Evolutionary conservation across 2,888 invertebrate genomes (phyloP).

Genomic region (Drosophila pseudotalamancana): DNA sequence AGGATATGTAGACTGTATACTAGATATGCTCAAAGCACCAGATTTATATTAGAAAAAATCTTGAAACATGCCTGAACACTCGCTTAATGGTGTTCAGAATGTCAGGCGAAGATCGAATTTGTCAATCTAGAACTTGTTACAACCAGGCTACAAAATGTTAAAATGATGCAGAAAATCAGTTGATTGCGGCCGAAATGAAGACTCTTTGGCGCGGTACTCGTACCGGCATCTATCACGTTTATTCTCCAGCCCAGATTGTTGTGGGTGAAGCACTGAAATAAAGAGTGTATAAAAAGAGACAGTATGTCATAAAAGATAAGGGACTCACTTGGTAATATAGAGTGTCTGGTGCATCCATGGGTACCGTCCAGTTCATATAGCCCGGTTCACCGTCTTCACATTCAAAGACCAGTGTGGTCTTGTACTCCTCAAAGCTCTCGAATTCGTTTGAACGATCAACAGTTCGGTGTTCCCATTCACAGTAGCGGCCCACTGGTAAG

Average conservation of each 20-base stretch:
- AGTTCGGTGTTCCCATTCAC: conserved; percentile 93
- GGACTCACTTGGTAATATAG: conserved; percentile 93
- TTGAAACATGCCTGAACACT: conserved; percentile 4
- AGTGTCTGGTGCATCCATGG: conserved; percentile 91
- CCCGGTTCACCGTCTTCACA: conserved; percentile 92
- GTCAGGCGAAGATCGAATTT: conserved; percentile 79
- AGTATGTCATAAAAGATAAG: fast-evolving
- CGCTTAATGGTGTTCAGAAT: conserved; percentile 55
- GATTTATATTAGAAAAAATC: conserved; percentile 15
- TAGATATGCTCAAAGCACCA: conserved; percentile 41
- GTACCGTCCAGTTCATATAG: conserved; percentile 93
- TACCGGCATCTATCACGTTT: conserved; percentile 87
- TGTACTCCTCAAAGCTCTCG: conserved; percentile 91
- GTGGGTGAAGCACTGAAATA: conserved; percentile 94
- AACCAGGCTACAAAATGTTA: conserved; percentile 81
- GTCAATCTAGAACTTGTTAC: conserved; percentile 49
- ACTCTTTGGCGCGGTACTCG: conserved; percentile 33
- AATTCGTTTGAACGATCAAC: conserved; percentile 89
- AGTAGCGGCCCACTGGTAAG: conserved; percentile 90
- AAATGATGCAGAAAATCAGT: conserved; percentile 61
- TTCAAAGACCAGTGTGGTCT: conserved; percentile 89
- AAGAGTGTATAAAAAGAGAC: too few species aligned
- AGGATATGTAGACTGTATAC: conserved; percentile 49
- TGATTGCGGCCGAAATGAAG: conserved; percentile 36
- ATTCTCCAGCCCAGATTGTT: conserved; percentile 97